phyloP scores from a whole-genome alignment of 2,113 vertebrate genomes.

The Silurus meridionalis region DNA sequence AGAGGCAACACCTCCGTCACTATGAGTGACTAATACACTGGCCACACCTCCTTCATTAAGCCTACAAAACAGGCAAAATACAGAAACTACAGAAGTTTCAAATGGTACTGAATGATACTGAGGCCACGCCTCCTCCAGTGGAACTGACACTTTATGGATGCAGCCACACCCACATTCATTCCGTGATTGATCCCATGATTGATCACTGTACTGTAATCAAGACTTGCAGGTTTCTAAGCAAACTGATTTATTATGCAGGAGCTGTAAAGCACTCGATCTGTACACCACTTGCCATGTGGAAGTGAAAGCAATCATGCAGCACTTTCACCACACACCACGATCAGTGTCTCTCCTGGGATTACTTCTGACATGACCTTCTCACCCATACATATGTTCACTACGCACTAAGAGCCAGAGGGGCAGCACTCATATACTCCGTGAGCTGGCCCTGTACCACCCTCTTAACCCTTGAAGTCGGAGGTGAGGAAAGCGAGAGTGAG shows the following conservation, averaged over 20 bases:
- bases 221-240: not conserved
- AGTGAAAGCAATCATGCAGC: not conserved
- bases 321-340: slow-evolving; percentile 5
- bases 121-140: too few species aligned
- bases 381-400: slow-evolving; percentile 28
- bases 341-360: slow-evolving; percentile 21
- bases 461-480: slow-evolving; percentile 7
- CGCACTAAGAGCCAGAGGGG: not conserved
- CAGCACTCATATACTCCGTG: not conserved
- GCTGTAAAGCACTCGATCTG: not conserved
- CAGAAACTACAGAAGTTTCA: too few species aligned
- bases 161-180: not conserved
- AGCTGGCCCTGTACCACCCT: not conserved
- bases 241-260: slow-evolving; percentile 17
- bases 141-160: not conserved
- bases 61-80: too few species aligned
- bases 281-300: slow-evolving; percentile 15
- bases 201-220: not conserved
- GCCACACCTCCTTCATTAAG: too few species aligned
- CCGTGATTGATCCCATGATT: not conserved
- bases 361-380: slow-evolving; percentile 28
- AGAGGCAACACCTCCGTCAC: too few species aligned
- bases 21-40: too few species aligned
- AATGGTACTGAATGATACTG: too few species aligned
- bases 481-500: not conserved